These are phyloP conservation scores for Paramormyrops kingsleyae DNA, from an alignment of 2,113 vertebrate species.

Conservation along the genomic window DNA sequence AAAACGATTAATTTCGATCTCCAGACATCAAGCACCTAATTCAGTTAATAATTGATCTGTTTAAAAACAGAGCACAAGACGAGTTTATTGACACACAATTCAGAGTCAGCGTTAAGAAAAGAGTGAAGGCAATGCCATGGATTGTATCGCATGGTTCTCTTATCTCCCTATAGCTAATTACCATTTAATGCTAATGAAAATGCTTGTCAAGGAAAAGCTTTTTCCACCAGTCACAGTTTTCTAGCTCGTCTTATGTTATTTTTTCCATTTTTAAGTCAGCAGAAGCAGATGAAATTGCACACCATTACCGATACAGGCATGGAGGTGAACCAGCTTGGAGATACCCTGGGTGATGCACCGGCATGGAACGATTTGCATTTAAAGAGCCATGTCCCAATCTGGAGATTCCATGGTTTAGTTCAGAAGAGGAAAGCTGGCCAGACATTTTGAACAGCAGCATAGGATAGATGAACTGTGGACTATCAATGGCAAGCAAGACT, in stretches of 20 bases:
- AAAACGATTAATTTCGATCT: slow-evolving; percentile 18
- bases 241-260: not conserved
- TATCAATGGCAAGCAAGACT: not conserved
- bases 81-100: not conserved
- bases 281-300: not conserved
- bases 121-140: not conserved
- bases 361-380: not conserved
- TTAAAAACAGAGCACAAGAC: not conserved
- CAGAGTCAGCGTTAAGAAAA: not conserved
- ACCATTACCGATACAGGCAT: not conserved
- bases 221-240: not conserved
- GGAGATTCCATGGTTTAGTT: not conserved
- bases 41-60: slow-evolving; percentile 16
- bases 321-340: not conserved
- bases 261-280: not conserved
- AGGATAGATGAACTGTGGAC: not conserved
- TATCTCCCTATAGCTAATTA: slow-evolving; percentile 20
- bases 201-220: not conserved
- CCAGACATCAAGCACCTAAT: slow-evolving; percentile 6
- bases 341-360: not conserved
- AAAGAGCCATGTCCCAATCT: not conserved
- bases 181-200: slow-evolving; percentile 17
- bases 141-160: not conserved
- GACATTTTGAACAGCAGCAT: not conserved
- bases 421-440: not conserved